A percentile compares a stretch with the other conserved stretches of the same genome.
Evolutionary conservation across 2,888 invertebrate species (phyloP).

Genomic region (Aleiodes testaceus): DNA sequence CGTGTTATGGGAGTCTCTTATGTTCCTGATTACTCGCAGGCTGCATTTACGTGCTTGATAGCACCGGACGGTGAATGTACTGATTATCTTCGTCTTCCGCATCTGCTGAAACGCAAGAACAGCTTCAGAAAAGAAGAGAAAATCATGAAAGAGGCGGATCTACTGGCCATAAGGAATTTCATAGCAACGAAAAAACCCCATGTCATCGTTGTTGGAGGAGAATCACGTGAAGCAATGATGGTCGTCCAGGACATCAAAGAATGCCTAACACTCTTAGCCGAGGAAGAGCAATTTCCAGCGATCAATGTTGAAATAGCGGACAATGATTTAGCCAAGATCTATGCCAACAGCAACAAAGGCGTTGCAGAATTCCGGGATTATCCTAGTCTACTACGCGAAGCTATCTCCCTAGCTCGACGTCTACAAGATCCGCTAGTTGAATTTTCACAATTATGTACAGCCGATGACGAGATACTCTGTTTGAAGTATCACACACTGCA

Average conservation of each 20-base stretch:
- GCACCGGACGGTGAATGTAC: constrained; percentile 93
- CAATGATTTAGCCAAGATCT: constrained; percentile 94
- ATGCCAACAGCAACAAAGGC: constrained; percentile 92
- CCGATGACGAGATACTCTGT: constrained; percentile 97
- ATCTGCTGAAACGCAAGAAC: constrained; percentile 88
- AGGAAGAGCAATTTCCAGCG: constrained; percentile 89
- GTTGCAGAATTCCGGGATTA: constrained; percentile 93
- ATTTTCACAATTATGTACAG: constrained; percentile 95
- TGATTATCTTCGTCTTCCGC: constrained; percentile 91
- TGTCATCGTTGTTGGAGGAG: constrained; percentile 92
- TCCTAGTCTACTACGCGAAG: constrained; percentile 91
- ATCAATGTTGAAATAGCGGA: constrained; percentile 94
- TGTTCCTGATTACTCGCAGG: constrained; percentile 87
- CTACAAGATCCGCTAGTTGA: constrained; percentile 97
- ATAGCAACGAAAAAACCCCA: constrained; percentile 94
- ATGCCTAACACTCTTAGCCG: constrained; percentile 82
- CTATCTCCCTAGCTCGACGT: constrained; percentile 92
- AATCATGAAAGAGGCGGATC: constrained; percentile 79
- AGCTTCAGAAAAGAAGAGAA: constrained; percentile 82
- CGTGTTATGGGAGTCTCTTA: constrained; percentile 92
- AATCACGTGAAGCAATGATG: constrained; percentile 90
- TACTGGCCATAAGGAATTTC: constrained; percentile 84
- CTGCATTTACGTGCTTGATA: constrained; percentile 91
- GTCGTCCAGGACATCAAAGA: constrained; percentile 85
- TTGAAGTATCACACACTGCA: constrained; percentile 91